Percentiles rank a stretch among this genome's conserved stretches.
Conservation (phyloP, 2,888 invertebrate genomes). For the Polyploca ridens region DNA sequence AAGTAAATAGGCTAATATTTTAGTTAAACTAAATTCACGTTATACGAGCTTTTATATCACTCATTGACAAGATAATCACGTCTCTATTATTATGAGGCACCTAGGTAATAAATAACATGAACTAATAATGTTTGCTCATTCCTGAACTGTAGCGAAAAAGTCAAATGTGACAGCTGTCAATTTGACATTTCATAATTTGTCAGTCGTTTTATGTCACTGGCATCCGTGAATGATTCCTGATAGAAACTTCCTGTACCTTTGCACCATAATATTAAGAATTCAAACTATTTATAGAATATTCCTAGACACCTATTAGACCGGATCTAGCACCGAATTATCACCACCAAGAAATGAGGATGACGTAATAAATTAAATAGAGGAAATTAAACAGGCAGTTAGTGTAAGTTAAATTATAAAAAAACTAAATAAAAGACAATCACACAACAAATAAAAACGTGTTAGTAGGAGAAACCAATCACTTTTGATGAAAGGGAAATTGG, state of each 20-base stretch:
- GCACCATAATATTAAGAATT: conserved; percentile 44
- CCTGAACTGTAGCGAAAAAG: conserved; percentile 56
- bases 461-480: conserved; percentile 58
- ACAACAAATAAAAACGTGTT: conserved; percentile 61
- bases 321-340: conserved; percentile 75
- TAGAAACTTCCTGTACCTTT: conserved; percentile 62
- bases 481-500: conserved; percentile 34
- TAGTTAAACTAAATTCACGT: conserved; percentile 47
- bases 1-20: conserved; percentile 40
- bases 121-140: conserved; percentile 41
- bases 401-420: conserved; percentile 56
- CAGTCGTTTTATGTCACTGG: conserved; percentile 52
- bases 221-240: conserved; percentile 56
- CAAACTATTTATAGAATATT: conserved; percentile 22
- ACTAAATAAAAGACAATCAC: conserved; percentile 60
- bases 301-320: conserved; percentile 37
- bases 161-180: conserved; percentile 72
- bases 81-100: conserved; percentile 57
- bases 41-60: conserved; percentile 62
- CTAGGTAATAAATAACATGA: conserved; percentile 50
- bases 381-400: conserved; percentile 72
- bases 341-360: conserved; percentile 61
- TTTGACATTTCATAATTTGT: conserved; percentile 61
- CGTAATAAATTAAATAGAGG: conserved; percentile 44
- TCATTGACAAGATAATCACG: conserved; percentile 72